phyloP scores from a whole-genome alignment of 2,888 invertebrate genomes.

The Ceraclea dissimilis region DNA sequence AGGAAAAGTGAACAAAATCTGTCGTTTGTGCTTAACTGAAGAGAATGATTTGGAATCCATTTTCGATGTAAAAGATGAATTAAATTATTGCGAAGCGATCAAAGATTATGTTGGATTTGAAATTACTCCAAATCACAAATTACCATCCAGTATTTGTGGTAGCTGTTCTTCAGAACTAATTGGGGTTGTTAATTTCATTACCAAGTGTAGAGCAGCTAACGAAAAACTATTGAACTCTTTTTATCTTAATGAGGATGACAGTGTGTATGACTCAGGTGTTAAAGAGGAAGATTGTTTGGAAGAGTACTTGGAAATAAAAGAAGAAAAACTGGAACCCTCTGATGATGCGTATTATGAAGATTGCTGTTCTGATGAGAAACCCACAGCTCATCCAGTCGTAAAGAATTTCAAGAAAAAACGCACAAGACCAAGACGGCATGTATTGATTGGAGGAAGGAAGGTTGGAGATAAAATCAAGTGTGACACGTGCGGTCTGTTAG shows the following conservation, averaged over 20 bases:
- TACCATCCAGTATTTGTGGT: slow-evolving; percentile 11
- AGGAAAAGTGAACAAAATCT: slow-evolving; percentile 1
- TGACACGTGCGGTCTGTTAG: slow-evolving; percentile 6
- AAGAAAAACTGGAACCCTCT: background rate
- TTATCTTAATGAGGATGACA: background rate
- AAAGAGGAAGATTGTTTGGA: slow-evolving; percentile 2
- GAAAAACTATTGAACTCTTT: slow-evolving; percentile 10
- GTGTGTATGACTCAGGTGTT: background rate
- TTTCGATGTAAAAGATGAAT: background rate
- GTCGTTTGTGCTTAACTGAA: slow-evolving; percentile 11
- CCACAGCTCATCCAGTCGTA: background rate
- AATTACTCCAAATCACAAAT: slow-evolving; percentile 7
- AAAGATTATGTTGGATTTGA: slow-evolving; percentile 13
- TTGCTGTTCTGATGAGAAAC: background rate
- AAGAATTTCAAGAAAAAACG: background rate
- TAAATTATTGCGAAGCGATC: slow-evolving; percentile 9
- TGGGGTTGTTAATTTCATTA: slow-evolving; percentile 8
- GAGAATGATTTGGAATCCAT: background rate
- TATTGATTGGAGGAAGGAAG: background rate
- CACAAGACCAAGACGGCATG: background rate
- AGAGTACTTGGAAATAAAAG: background rate
- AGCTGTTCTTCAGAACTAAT: slow-evolving; percentile 6
- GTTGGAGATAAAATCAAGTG: slow-evolving; percentile 4
- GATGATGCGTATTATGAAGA: slow-evolving; percentile 1
- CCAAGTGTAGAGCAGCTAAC: slow-evolving; percentile 1